Conservation (phyloP, 2,113 vertebrate species). For the Phodopus roborovskii region DNA sequence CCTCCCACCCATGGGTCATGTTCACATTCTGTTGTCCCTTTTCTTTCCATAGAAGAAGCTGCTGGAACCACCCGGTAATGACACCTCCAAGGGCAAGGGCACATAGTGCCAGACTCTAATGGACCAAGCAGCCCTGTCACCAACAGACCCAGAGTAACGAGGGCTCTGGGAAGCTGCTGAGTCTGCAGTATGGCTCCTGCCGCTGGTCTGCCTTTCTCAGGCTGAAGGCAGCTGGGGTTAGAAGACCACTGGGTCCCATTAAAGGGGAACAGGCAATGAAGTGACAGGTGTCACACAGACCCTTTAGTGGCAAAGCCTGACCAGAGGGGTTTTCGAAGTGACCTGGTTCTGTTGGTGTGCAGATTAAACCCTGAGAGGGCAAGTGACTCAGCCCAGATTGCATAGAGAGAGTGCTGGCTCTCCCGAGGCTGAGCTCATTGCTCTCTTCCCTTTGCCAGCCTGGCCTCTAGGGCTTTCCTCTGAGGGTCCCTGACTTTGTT, state of each 20-base stretch:
- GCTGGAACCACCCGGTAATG: not conserved
- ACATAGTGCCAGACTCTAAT: not conserved
- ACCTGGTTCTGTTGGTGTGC: not conserved
- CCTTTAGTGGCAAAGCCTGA: not conserved
- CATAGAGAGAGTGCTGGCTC: not conserved
- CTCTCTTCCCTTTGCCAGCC: not conserved
- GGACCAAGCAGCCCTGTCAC: not conserved
- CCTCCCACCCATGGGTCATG: not conserved
- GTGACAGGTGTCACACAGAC: not conserved
- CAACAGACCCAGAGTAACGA: accelerated
- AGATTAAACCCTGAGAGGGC: not conserved
- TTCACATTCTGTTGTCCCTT: not conserved
- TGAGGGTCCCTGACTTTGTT: not conserved
- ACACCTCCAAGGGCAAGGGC: constrained; percentile 3
- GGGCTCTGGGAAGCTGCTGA: not conserved
- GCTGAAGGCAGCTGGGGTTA: not conserved
- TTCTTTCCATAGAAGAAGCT: constrained; percentile 45
- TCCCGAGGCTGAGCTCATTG: not conserved
- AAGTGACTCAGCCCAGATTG: not conserved
- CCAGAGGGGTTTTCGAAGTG: not conserved
- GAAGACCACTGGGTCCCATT: not conserved
- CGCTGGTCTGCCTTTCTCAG: not conserved
- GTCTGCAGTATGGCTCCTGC: not conserved
- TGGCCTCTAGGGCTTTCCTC: not conserved
- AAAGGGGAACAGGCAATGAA: not conserved